These are phyloP conservation scores for Helicoverpa zea DNA, from an alignment of 1,140 invertebrate species.

Conservation along the genomic window DNA sequence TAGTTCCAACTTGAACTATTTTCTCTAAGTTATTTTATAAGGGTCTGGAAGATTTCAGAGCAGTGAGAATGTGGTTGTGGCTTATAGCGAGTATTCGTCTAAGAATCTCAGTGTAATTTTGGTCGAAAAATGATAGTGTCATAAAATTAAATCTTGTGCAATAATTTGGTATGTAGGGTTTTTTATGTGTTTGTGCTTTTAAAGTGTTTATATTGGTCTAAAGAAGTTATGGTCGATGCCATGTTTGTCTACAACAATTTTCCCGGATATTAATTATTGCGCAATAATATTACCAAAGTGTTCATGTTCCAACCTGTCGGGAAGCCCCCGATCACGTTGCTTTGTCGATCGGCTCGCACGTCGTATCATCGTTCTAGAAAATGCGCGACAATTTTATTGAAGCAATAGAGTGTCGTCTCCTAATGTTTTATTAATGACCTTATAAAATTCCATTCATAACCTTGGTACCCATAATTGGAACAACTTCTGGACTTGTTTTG, in stretches of 20 bases:
- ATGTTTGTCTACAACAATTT: not conserved
- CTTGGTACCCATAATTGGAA: constrained; percentile 1
- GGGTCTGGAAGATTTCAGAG: not conserved
- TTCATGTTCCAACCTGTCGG: constrained; percentile 47
- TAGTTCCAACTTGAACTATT: not conserved
- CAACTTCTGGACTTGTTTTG: constrained; percentile 1
- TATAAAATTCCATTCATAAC: constrained; percentile 24
- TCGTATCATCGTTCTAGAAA: constrained; percentile 43
- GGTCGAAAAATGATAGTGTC: not conserved
- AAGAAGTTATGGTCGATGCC: not conserved
- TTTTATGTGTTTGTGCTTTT: not conserved
- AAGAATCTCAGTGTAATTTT: not conserved
- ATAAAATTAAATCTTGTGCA: constrained; percentile 46
- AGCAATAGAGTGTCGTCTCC: not conserved
- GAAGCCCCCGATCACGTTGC: constrained; percentile 44
- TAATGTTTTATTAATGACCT: constrained; percentile 38
- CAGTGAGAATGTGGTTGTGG: not conserved
- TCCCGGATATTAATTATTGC: not conserved
- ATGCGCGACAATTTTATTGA: constrained; percentile 36
- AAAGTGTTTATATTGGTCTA: not conserved
- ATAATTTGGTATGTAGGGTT: constrained; percentile 4
- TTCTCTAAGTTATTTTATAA: not conserved
- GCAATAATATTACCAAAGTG: not conserved
- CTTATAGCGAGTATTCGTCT: not conserved
- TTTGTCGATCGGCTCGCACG: not conserved